Conservation (phyloP, 1,140 invertebrate genomes). For the Zaprionus inermis region DNA sequence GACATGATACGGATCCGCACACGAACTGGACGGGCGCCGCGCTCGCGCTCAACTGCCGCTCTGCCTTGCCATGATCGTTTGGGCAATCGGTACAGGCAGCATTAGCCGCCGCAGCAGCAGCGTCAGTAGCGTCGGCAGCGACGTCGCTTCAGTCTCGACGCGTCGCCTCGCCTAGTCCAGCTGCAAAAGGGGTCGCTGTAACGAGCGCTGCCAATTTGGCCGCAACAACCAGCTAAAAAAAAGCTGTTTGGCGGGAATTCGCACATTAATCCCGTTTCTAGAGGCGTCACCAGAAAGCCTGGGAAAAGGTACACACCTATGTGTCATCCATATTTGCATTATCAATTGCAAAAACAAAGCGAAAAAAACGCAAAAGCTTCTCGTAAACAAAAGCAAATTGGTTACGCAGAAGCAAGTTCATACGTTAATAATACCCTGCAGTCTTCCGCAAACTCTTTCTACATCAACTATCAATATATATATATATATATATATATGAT, state of each 20-base stretch:
- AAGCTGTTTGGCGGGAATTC: conserved; percentile 3
- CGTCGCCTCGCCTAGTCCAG: neutral
- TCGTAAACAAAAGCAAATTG: neutral
- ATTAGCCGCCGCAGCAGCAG: neutral
- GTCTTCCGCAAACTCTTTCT: too few species aligned
- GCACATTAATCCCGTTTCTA: neutral
- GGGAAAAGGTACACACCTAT: neutral
- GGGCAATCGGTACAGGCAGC: conserved; percentile 1
- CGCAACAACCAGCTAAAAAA: neutral
- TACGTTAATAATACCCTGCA: too few species aligned
- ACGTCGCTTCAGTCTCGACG: neutral
- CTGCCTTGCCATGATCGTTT: neutral
- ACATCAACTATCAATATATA: too few species aligned
- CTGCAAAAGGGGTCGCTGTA: neutral
- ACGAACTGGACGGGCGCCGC: conserved; percentile 32
- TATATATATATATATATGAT: too few species aligned
- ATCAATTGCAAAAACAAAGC: neutral
- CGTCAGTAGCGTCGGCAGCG: neutral
- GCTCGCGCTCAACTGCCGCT: conserved; percentile 45
- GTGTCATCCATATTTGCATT: neutral
- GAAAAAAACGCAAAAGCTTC: neutral
- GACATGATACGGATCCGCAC: conserved; percentile 43
- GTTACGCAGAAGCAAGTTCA: too few species aligned
- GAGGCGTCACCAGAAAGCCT: neutral
- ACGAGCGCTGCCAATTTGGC: neutral